A percentile compares a stretch with the other conserved stretches of the same genome.
These are phyloP conservation scores for Nomia melanderi DNA, from an alignment of 1,140 invertebrate species.

Conservation along the genomic window DNA sequence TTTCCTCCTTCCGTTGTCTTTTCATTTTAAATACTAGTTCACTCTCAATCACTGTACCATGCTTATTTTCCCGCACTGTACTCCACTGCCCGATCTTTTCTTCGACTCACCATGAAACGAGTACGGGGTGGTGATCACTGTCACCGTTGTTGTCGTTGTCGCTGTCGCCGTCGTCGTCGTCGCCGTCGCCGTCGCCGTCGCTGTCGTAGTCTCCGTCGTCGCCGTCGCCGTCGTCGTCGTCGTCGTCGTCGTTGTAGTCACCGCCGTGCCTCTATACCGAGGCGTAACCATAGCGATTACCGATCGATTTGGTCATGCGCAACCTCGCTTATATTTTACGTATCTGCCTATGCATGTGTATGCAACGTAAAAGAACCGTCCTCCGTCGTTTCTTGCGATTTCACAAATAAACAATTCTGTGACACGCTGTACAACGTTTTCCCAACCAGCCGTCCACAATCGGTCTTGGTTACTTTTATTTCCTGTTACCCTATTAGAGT, in stretches of 20 bases:
- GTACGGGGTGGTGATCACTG: slow-evolving; percentile 17
- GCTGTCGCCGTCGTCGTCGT: slow-evolving; percentile 6
- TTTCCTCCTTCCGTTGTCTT: background rate
- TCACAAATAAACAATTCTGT: no score
- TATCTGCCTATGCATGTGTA: slow-evolving; percentile 9
- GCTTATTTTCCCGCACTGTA: background rate
- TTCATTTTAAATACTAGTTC: background rate
- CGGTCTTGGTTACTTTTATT: no score
- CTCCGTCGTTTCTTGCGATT: no score
- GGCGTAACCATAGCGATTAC: slow-evolving; percentile 77
- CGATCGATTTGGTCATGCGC: slow-evolving; percentile 76
- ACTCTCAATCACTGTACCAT: slow-evolving; percentile 9
- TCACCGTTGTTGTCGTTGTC: slow-evolving; percentile 17
- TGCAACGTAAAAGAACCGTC: slow-evolving; percentile 24
- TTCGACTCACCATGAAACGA: slow-evolving; percentile 30
- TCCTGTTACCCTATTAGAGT: no score
- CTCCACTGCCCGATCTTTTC: background rate
- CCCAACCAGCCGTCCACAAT: no score
- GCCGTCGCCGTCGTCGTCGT: slow-evolving; percentile 32
- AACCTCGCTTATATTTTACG: no score
- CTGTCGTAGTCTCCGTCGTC: slow-evolving; percentile 31
- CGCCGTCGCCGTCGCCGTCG: slow-evolving; percentile 10
- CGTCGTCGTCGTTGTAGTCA: slow-evolving; percentile 33
- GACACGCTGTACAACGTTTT: no score
- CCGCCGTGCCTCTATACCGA: slow-evolving; percentile 62